Percentiles rank a stretch among this genome's conserved stretches.
phyloP scores from a whole-genome alignment of 2,113 vertebrate genomes.

The Ptilonorhynchus violaceus region DNA sequence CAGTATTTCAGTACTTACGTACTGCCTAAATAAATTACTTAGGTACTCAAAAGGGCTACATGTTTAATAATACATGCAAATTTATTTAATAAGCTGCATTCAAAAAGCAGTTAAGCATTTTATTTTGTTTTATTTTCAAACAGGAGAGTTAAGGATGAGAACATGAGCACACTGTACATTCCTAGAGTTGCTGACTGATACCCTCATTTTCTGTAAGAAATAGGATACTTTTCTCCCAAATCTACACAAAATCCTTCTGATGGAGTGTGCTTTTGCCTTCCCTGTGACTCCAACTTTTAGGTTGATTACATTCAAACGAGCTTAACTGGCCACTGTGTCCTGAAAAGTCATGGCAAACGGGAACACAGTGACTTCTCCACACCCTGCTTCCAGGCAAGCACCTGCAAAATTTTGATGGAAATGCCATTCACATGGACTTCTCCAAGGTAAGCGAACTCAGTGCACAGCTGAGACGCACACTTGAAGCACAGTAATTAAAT shows the following conservation, averaged over 20 bases:
- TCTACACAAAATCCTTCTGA: not conserved
- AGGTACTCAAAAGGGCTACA: not conserved
- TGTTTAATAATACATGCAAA: not conserved
- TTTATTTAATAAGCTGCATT: not conserved
- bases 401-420: not conserved
- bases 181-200: not conserved
- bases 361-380: not conserved
- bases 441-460: not conserved
- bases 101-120: not conserved
- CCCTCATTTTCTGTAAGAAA: not conserved
- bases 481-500: not conserved
- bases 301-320: not conserved
- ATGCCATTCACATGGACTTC: not conserved
- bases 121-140: not conserved
- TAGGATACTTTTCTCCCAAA: not conserved
- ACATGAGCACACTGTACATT: not conserved
- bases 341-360: not conserved
- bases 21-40: not conserved
- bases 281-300: not conserved
- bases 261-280: not conserved
- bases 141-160: not conserved
- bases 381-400: not conserved
- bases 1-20: not conserved
- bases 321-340: not conserved
- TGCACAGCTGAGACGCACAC: accelerated